Evolutionary conservation across 1,140 invertebrate genomes (phyloP).

Genomic region (Conus ventricosus): DNA sequence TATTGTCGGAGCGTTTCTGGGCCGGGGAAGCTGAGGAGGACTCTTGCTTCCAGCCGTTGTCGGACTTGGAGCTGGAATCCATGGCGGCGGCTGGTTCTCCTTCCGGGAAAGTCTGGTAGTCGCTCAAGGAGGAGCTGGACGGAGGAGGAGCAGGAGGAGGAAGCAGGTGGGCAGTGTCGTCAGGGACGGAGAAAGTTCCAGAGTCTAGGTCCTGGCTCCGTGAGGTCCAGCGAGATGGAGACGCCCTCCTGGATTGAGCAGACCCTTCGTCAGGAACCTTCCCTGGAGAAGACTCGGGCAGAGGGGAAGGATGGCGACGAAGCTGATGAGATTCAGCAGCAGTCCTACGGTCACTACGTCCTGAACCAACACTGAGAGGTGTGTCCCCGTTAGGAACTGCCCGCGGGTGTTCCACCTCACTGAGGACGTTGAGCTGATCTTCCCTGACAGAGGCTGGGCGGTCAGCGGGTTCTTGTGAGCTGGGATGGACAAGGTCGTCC

Average conservation of each 20-base stretch:
- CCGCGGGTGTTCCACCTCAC: background rate
- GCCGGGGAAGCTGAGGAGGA: too few species aligned
- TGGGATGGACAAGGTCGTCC: too few species aligned
- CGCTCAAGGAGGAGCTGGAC: background rate
- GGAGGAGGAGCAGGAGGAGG: background rate
- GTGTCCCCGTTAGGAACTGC: background rate
- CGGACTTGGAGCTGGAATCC: background rate
- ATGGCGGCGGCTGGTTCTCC: background rate
- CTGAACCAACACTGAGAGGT: background rate
- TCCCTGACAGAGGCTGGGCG: background rate
- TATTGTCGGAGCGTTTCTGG: conserved; percentile 31
- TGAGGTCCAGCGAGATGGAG: background rate
- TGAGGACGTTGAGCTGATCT: background rate
- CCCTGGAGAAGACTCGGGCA: background rate
- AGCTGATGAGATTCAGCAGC: background rate
- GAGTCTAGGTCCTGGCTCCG: background rate
- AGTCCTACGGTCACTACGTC: background rate
- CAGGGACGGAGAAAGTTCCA: background rate
- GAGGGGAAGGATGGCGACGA: background rate
- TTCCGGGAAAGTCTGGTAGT: background rate
- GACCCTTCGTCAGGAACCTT: too few species aligned
- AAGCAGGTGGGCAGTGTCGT: background rate
- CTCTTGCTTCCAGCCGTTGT: background rate
- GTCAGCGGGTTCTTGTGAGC: too few species aligned
- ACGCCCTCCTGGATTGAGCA: background rate